Evolutionary conservation across 2,888 invertebrate species (phyloP), one percentile per base, ranked within the genome.

Genomic region (Rhagonycha fulva): DNA sequence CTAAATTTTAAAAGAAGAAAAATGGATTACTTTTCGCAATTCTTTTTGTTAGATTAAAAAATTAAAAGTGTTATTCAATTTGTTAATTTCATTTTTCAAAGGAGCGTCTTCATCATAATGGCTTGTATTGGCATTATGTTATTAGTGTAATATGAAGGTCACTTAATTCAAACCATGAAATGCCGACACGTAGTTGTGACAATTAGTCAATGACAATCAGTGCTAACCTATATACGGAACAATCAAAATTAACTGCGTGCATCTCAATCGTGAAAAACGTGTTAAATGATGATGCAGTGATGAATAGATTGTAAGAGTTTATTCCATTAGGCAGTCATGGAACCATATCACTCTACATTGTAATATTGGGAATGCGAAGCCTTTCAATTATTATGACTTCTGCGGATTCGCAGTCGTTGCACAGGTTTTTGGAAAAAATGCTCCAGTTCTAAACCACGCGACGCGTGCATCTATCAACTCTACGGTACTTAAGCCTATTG

Each of bases 101-200:
- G 63, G 26, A 62, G 62, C 47, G 23, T 62, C 62, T 19, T 66
- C 63, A 10, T n/a, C 24, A 24, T 3, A 26, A 66, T 24, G 63
- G 11, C 11, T 66, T 66, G 19, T 66, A 66, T 66, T 24, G 61
- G 11, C 61, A 23, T 26, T 47, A 14, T 19, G 19, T 61, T 28
- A 70, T 32, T 14, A 70, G 19, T 19, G 30, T 14, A 19, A 67
- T 71, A 71, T 75, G 74, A 75, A 77, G 77, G 77, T 77, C 77
- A 72, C 74, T 75, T 62, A 77, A 77, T 75, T 77, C 75, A 75
- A 75, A 77, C 75, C 77, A 72, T 75, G 74, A 75, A 74, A 75
- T 77, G 66, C 77, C 77, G 61, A 70, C 77, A 77, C 77, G 77
- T 77, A 75, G 72, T 62, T 47, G 68, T 66, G 68, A 74, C 76